Evolutionary conservation across 2,113 vertebrate genomes (phyloP).

Genomic region (Labrus mixtus): DNA sequence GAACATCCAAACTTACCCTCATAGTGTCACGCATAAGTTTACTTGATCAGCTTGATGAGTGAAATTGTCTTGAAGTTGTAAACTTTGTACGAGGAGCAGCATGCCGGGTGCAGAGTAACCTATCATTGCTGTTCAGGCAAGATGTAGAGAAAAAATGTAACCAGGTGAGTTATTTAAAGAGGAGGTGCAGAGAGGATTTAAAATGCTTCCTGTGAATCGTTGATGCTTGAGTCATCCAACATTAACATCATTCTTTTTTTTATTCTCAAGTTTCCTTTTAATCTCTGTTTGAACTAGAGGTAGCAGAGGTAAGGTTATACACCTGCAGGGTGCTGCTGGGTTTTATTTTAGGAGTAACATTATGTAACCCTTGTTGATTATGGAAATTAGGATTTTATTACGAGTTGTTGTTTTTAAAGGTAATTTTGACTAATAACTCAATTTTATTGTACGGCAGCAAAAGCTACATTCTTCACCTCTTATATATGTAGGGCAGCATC

Average conservation of each 20-base stretch:
- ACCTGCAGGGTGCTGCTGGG: background rate
- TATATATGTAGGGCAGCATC: too few relatives aligned
- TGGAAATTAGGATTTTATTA: constrained; percentile 27
- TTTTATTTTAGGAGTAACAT: background rate
- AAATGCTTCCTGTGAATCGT: constrained; percentile 36
- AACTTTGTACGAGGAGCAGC: constrained; percentile 17
- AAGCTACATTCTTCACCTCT: background rate
- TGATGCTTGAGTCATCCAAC: constrained; percentile 54
- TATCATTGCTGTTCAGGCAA: constrained; percentile 18
- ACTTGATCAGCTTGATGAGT: constrained; percentile 36
- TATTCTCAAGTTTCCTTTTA: constrained; percentile 23
- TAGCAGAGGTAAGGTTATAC: constrained; percentile 10
- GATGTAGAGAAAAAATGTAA: constrained; percentile 20
- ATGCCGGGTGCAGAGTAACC: constrained; percentile 24
- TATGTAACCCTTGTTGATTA: background rate
- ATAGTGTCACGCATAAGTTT: constrained; percentile 1
- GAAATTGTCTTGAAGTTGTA: constrained; percentile 30
- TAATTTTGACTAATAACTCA: background rate
- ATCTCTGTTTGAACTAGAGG: constrained; percentile 28
- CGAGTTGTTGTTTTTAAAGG: constrained; percentile 3
- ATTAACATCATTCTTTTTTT: constrained; percentile 22
- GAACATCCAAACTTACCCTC: constrained; percentile 27
- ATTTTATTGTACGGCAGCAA: background rate
- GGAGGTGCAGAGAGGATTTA: constrained; percentile 35
- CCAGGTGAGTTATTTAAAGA: constrained; percentile 54